Evolutionary conservation across 1,140 invertebrate genomes (phyloP).

Genomic region (Tetramorium simillimum): DNA sequence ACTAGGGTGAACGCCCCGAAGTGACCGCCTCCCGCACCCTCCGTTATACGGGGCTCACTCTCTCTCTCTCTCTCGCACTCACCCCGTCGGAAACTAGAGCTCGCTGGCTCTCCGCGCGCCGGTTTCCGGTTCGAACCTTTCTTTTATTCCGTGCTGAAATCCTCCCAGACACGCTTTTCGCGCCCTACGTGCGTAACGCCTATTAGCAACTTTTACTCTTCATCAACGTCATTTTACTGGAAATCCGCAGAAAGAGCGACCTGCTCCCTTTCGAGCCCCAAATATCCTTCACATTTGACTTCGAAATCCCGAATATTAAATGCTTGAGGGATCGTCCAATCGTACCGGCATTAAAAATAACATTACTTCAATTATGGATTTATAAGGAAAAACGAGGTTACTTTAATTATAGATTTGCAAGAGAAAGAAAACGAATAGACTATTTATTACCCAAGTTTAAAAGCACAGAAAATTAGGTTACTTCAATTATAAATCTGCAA

Average conservation of each 20-base stretch:
- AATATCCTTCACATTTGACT: conserved; percentile 10
- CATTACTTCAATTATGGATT: conserved; percentile 51
- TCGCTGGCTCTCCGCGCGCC: conserved; percentile 43
- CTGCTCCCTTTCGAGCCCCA: background rate
- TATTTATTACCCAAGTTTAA: background rate
- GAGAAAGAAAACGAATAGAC: background rate
- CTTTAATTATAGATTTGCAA: conserved; percentile 37
- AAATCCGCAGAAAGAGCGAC: background rate
- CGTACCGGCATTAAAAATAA: background rate
- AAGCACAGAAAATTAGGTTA: conserved; percentile 4
- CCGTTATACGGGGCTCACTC: conserved; percentile 49
- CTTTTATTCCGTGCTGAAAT: conserved; percentile 2
- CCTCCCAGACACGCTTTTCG: background rate
- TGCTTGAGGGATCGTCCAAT: background rate
- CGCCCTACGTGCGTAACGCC: background rate
- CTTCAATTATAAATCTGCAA: background rate
- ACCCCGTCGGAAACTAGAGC: conserved; percentile 66
- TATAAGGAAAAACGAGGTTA: conserved; percentile 14
- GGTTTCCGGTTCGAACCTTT: conserved; percentile 55
- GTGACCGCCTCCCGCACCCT: conserved; percentile 78
- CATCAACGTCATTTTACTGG: conserved; percentile 25
- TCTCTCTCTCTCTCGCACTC: background rate
- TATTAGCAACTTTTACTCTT: conserved; percentile 54
- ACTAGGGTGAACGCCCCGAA: conserved; percentile 76
- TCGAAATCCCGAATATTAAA: conserved; percentile 4